Percentiles rank a stretch among this genome's conserved stretches.
These are phyloP conservation scores for Eucera pruinosa DNA, from an alignment of 2,888 invertebrate genomes.

Conservation along the genomic window DNA sequence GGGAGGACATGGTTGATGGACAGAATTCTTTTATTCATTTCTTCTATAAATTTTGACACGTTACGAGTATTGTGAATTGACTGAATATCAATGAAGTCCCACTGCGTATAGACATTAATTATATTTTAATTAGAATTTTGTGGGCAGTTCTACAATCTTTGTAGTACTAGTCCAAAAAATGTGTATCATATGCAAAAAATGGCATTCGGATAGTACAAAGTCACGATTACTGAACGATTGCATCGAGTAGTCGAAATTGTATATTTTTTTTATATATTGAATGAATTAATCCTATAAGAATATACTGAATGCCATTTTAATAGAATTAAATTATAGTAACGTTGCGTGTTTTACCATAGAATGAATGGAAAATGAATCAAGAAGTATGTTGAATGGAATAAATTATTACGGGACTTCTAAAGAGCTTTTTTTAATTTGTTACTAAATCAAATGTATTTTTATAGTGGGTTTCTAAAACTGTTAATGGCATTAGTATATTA, in stretches of 20 bases:
- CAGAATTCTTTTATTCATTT: slow-evolving; percentile 36
- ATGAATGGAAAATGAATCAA: slow-evolving; percentile 67
- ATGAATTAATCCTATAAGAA: slow-evolving; percentile 81
- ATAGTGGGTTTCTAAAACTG: slow-evolving; percentile 27
- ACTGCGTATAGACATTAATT: slow-evolving; percentile 76
- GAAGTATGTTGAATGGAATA: slow-evolving; percentile 63
- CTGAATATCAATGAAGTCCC: slow-evolving; percentile 70
- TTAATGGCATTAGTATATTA: slow-evolving; percentile 22
- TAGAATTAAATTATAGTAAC: slow-evolving; percentile 78
- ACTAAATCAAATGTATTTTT: slow-evolving; percentile 41
- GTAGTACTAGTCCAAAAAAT: slow-evolving; percentile 74
- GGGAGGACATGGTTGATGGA: slow-evolving; percentile 8
- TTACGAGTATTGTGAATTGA: slow-evolving; percentile 69
- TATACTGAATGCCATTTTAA: slow-evolving; percentile 84
- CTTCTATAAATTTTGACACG: slow-evolving; percentile 45
- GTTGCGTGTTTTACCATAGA: slow-evolving; percentile 77
- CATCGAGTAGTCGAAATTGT: slow-evolving; percentile 83
- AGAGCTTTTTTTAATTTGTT: slow-evolving; percentile 58
- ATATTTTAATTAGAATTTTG: slow-evolving; percentile 82
- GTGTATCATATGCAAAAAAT: slow-evolving; percentile 81
- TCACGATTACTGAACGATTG: slow-evolving; percentile 81
- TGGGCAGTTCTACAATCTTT: slow-evolving; percentile 74
- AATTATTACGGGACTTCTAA: slow-evolving; percentile 77
- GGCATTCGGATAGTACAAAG: slow-evolving; percentile 85
- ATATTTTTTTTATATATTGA: slow-evolving; percentile 84